Evolutionary conservation across 2,113 vertebrate species (phyloP).

Genomic region (Sceloporus undulatus): DNA sequence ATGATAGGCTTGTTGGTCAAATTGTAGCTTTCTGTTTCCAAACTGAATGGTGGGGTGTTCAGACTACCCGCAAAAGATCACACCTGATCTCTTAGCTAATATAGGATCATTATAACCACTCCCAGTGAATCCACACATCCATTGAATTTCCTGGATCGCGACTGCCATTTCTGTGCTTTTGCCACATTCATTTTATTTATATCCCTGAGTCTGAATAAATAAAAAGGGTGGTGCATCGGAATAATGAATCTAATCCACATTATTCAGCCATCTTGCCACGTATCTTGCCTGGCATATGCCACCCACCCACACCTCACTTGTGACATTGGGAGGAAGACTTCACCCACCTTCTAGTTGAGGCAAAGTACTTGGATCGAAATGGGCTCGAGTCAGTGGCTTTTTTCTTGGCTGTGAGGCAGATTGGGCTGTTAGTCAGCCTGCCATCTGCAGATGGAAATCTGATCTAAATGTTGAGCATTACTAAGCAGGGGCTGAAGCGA

Average conservation of each 20-base stretch:
- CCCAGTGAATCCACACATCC: too few relatives aligned
- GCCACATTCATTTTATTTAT: too few relatives aligned
- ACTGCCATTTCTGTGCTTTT: too few relatives aligned
- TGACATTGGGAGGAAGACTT: fast-evolving
- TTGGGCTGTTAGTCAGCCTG: background rate
- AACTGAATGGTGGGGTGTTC: too few relatives aligned
- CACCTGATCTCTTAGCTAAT: too few relatives aligned
- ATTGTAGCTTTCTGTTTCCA: too few relatives aligned
- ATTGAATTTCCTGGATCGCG: too few relatives aligned
- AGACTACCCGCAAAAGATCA: too few relatives aligned
- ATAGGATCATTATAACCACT: too few relatives aligned
- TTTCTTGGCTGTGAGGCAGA: background rate
- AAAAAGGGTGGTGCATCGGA: background rate
- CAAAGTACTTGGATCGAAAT: background rate
- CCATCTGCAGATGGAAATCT: background rate
- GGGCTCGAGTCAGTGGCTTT: background rate
- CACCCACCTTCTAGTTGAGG: too few relatives aligned
- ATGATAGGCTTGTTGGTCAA: too few relatives aligned
- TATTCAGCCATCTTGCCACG: background rate
- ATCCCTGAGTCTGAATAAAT: background rate
- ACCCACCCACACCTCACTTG: background rate
- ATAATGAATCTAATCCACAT: background rate
- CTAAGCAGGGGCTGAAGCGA: slow-evolving; percentile 22
- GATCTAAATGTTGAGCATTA: too few relatives aligned
- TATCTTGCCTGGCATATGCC: background rate